These are phyloP conservation scores for Catocala nupta DNA, from an alignment of 2,888 invertebrate species.

Conservation along the genomic window DNA sequence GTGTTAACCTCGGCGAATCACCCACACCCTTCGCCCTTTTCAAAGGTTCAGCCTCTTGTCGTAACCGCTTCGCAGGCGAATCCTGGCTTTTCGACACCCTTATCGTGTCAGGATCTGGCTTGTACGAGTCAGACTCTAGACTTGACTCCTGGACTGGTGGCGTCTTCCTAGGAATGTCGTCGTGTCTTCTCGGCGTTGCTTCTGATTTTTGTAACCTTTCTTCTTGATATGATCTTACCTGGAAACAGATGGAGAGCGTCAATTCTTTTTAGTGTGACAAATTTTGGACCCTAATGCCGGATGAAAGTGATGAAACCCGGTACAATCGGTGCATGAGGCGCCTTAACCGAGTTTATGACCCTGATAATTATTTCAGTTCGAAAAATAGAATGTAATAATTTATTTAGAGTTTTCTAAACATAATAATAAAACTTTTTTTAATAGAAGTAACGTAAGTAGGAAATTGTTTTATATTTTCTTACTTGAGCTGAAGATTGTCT, in stretches of 20 bases:
- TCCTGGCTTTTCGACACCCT: slow-evolving; percentile 75
- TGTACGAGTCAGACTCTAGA: slow-evolving; percentile 61
- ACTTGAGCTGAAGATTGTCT: slow-evolving; percentile 81
- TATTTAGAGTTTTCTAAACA: too few species aligned
- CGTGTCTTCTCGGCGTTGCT: slow-evolving; percentile 60
- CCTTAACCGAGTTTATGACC: too few species aligned
- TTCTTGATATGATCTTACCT: slow-evolving; percentile 77
- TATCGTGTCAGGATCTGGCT: slow-evolving; percentile 81
- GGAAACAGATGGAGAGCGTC: slow-evolving; percentile 7
- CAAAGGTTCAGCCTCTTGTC: slow-evolving; percentile 81
- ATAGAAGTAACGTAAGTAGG: not conserved
- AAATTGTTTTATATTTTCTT: slow-evolving; percentile 27
- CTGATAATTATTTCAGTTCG: too few species aligned
- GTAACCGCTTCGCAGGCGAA: slow-evolving; percentile 79
- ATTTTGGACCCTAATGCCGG: too few species aligned
- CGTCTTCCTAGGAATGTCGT: slow-evolving; percentile 66
- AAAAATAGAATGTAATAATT: too few species aligned
- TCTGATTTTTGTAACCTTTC: slow-evolving; percentile 70
- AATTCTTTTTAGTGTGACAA: not conserved
- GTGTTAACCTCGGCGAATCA: slow-evolving; percentile 77
- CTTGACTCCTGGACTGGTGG: slow-evolving; percentile 48
- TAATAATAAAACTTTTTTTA: too few species aligned
- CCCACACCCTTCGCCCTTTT: slow-evolving; percentile 79
- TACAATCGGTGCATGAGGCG: too few species aligned
- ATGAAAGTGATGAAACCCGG: too few species aligned